Percentiles rank a stretch among this genome's conserved stretches.
Conservation (phyloP, 1,140 invertebrate genomes). For the Hylaeus volcanicus region DNA sequence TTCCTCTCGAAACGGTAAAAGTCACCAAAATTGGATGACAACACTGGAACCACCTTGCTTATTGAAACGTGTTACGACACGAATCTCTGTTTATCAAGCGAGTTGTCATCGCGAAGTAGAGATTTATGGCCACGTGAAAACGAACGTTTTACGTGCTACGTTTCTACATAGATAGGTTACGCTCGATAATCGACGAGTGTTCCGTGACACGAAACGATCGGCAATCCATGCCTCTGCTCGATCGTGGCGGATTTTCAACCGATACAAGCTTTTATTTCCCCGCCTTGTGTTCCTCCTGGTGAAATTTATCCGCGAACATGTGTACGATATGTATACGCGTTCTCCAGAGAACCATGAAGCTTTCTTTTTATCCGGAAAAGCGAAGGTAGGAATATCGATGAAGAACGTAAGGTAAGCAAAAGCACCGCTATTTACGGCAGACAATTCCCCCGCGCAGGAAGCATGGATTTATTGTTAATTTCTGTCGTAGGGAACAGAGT, state of each 20-base stretch:
- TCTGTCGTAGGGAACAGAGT: not conserved
- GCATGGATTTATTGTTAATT: constrained; percentile 38
- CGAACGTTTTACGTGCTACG: too few species aligned
- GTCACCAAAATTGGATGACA: too few species aligned
- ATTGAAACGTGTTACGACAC: too few species aligned
- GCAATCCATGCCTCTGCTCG: constrained; percentile 1
- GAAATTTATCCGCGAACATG: constrained; percentile 54
- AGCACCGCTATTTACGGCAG: constrained; percentile 1
- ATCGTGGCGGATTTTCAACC: constrained; percentile 33
- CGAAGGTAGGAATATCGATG: constrained; percentile 58
- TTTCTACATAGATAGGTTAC: too few species aligned
- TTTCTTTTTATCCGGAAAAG: constrained; percentile 52
- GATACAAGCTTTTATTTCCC: constrained; percentile 12
- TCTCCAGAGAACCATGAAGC: constrained; percentile 32
- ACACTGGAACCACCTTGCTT: too few species aligned
- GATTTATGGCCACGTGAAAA: too few species aligned
- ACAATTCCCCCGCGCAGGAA: constrained; percentile 35
- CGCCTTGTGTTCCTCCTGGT: not conserved
- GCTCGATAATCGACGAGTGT: constrained; percentile 28
- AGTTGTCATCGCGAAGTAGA: too few species aligned
- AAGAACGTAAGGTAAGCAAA: constrained; percentile 48
- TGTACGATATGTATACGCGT: constrained; percentile 28
- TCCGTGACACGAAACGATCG: not conserved
- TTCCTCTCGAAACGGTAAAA: too few species aligned
- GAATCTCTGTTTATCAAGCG: too few species aligned